Conservation (phyloP, 2,113 vertebrate species). For the Mungos mungo region DNA sequence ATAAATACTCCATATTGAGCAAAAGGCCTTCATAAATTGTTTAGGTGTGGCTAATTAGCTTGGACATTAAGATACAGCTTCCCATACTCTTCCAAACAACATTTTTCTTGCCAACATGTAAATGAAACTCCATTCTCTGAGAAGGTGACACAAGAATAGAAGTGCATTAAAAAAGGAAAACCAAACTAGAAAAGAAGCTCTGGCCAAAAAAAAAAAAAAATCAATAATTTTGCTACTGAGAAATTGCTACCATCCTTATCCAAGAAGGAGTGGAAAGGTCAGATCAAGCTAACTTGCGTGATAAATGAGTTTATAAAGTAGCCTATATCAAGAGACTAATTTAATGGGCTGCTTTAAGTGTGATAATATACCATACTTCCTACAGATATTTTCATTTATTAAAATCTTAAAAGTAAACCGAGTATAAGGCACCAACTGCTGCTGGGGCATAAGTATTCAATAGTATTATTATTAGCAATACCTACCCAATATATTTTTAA, state of each 20-base stretch:
- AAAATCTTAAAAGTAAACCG: slow-evolving; percentile 68
- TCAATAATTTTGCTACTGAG: slow-evolving; percentile 71
- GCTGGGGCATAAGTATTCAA: background rate
- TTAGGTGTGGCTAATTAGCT: slow-evolving; percentile 35
- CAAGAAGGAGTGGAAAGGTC: slow-evolving; percentile 62
- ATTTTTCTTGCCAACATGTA: slow-evolving; percentile 8
- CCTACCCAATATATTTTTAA: background rate
- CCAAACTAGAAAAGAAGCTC: slow-evolving; percentile 60
- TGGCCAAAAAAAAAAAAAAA: slow-evolving; percentile 65
- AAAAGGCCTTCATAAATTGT: slow-evolving; percentile 34
- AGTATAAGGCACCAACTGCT: background rate
- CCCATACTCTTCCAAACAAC: background rate
- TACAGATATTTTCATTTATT: slow-evolving; percentile 64
- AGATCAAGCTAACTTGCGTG: slow-evolving; percentile 71
- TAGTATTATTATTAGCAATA: slow-evolving; percentile 40
- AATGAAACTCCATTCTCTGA: slow-evolving; percentile 4
- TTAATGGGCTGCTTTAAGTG: slow-evolving; percentile 71
- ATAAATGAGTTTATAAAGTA: slow-evolving; percentile 78
- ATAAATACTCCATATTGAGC: background rate
- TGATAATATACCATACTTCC: slow-evolving; percentile 63
- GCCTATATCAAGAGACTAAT: slow-evolving; percentile 66
- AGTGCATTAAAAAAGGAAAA: slow-evolving; percentile 62
- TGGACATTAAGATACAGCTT: background rate
- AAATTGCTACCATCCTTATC: slow-evolving; percentile 71
- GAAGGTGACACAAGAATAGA: slow-evolving; percentile 52